A percentile compares a stretch with the other conserved stretches of the same genome.
These are phyloP conservation scores for Agriotes lineatus DNA, from an alignment of 2,888 invertebrate species.

Conservation along the genomic window DNA sequence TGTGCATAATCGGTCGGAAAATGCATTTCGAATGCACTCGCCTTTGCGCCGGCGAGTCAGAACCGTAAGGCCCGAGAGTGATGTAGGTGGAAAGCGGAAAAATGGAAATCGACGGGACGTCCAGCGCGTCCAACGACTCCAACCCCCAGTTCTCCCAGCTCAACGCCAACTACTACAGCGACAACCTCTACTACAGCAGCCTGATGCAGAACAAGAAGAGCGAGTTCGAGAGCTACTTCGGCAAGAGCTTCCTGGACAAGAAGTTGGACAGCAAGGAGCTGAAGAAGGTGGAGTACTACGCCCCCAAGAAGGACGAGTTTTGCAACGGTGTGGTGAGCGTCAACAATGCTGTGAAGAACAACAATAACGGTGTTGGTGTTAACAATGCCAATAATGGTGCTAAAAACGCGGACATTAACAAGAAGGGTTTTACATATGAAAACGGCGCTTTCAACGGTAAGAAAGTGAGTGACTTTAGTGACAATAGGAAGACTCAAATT, in stretches of 20 bases:
- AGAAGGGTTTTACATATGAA: slow-evolving; percentile 46
- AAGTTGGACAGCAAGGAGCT: slow-evolving; percentile 46
- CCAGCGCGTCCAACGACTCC: slow-evolving; percentile 63
- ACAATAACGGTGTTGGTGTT: slow-evolving; percentile 45
- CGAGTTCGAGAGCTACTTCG: slow-evolving; percentile 56
- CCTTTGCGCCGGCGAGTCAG: slow-evolving; percentile 1
- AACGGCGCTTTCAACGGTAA: slow-evolving; percentile 49
- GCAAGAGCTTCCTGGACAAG: slow-evolving; percentile 46
- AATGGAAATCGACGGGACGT: slow-evolving; percentile 59
- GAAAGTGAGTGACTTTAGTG: slow-evolving; percentile 52
- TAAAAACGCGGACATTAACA: slow-evolving; percentile 44
- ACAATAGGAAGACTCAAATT: slow-evolving; percentile 54
- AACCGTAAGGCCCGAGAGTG: neutral
- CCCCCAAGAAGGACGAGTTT: slow-evolving; percentile 48
- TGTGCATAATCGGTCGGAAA: slow-evolving; percentile 34
- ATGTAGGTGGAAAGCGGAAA: no score
- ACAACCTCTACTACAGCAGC: slow-evolving; percentile 58
- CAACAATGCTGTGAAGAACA: slow-evolving; percentile 21
- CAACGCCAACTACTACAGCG: slow-evolving; percentile 55
- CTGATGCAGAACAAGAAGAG: slow-evolving; percentile 48
- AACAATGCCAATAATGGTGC: slow-evolving; percentile 44
- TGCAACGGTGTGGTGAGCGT: slow-evolving; percentile 23
- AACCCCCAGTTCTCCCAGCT: slow-evolving; percentile 53
- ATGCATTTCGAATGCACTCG: slow-evolving; percentile 28
- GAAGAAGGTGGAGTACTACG: slow-evolving; percentile 52